Conservation (phyloP, 1,140 invertebrate genomes). For the Pseudomyrmex flavicornis region DNA sequence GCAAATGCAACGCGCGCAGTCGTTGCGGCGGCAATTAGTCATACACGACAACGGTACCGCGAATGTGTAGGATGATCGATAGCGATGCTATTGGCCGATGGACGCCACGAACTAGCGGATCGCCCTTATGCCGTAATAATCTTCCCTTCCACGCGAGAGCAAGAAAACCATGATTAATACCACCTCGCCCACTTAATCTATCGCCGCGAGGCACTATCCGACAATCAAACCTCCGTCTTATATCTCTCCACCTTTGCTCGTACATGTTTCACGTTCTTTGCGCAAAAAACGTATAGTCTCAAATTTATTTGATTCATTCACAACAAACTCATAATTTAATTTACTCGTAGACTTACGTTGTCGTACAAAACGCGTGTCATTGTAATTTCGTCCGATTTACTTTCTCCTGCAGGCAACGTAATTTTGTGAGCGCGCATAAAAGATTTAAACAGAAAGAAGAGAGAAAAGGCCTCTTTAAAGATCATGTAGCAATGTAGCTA, state of each 20-base stretch:
- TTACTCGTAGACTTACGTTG: slow-evolving; percentile 6
- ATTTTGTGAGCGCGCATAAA: not conserved
- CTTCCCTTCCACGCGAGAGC: slow-evolving; percentile 51
- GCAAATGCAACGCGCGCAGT: slow-evolving; percentile 65
- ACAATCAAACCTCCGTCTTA: slow-evolving; percentile 44
- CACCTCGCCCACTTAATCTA: slow-evolving; percentile 61
- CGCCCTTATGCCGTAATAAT: slow-evolving; percentile 69
- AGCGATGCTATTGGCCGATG: slow-evolving; percentile 67
- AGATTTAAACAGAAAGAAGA: slow-evolving; percentile 17
- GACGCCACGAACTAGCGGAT: slow-evolving; percentile 61
- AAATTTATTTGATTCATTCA: not conserved
- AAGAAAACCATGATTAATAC: slow-evolving; percentile 78
- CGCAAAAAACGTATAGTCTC: slow-evolving; percentile 1
- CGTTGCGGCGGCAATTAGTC: slow-evolving; percentile 75
- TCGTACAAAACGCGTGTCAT: not conserved
- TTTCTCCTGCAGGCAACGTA: slow-evolving; percentile 60
- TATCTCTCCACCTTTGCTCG: slow-evolving; percentile 35
- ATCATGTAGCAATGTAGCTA: slow-evolving; percentile 2
- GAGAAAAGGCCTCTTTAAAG: slow-evolving; percentile 23
- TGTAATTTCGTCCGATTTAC: slow-evolving; percentile 40
- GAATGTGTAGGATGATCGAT: slow-evolving; percentile 74
- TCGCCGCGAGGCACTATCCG: slow-evolving; percentile 50
- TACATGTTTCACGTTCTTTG: not conserved
- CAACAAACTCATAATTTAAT: slow-evolving; percentile 5
- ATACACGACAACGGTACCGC: slow-evolving; percentile 73